Percentiles rank a stretch among this genome's conserved stretches.
Conservation (phyloP, 2,888 invertebrate species). For the Hoplodrina blanda region DNA sequence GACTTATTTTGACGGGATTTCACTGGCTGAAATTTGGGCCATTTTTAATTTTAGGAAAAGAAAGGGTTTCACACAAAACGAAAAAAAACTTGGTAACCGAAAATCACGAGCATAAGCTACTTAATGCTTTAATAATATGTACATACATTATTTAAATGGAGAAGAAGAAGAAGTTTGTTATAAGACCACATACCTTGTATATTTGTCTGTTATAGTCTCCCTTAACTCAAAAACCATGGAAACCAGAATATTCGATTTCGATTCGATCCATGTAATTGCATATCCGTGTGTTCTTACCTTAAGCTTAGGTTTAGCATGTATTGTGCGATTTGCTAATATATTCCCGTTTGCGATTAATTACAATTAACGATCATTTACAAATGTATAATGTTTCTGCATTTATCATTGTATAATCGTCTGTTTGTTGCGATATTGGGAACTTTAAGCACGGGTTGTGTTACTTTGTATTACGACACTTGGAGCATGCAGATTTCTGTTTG, state of each 20-base stretch:
- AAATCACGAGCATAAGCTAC: too few relatives aligned
- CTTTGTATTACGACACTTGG: conserved; percentile 8
- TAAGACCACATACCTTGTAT: too few relatives aligned
- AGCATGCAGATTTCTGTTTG: background rate
- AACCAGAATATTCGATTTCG: conserved; percentile 40
- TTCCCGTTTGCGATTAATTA: conserved; percentile 46
- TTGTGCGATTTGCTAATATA: conserved; percentile 45
- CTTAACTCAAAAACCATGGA: background rate
- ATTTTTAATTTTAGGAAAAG: too few relatives aligned
- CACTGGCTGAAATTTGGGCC: too few relatives aligned
- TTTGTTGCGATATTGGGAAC: conserved; percentile 31
- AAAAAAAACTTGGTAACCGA: too few relatives aligned
- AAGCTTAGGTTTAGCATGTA: conserved; percentile 11
- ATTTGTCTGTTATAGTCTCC: conserved; percentile 6
- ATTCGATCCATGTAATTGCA: conserved; percentile 51
- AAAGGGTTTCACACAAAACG: too few relatives aligned
- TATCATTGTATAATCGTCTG: conserved; percentile 50
- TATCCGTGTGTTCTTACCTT: conserved; percentile 44
- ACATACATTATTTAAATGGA: too few relatives aligned
- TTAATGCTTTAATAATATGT: too few relatives aligned
- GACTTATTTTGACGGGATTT: too few relatives aligned
- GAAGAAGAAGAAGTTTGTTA: too few relatives aligned
- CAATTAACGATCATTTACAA: conserved; percentile 48
- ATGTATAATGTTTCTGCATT: conserved; percentile 53
- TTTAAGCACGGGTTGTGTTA: background rate